Conservation (phyloP, 2,113 vertebrate genomes). For the Ellobius talpinus region DNA sequence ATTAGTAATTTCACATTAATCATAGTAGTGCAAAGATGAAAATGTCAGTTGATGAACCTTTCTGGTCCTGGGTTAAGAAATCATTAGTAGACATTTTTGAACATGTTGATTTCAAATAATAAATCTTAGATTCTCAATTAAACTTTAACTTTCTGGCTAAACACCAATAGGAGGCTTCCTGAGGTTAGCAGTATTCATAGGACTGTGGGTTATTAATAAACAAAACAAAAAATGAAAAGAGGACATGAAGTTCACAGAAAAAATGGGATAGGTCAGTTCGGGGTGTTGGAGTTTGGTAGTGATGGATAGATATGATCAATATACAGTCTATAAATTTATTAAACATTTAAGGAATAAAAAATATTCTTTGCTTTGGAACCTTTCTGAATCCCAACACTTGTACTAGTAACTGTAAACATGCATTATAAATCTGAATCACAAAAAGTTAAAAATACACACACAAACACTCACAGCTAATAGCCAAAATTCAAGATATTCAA, state of each 20-base stretch:
- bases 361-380: background rate
- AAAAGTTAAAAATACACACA: background rate
- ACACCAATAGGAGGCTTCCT: background rate
- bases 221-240: background rate
- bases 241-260: background rate
- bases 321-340: background rate
- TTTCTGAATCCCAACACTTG: slow-evolving; percentile 32
- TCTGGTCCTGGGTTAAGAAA: background rate
- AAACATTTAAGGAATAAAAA: background rate
- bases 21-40: background rate
- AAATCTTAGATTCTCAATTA: slow-evolving; percentile 30
- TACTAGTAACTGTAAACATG: slow-evolving; percentile 37
- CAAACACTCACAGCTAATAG: background rate
- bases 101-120: slow-evolving; percentile 22
- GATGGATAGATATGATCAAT: background rate
- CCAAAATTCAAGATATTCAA: slow-evolving; percentile 44
- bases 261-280: background rate
- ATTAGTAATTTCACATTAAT: slow-evolving; percentile 55
- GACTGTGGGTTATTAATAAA: background rate
- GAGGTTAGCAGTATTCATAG: background rate
- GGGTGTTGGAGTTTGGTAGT: background rate
- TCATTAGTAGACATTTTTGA: slow-evolving; percentile 7
- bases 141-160: background rate
- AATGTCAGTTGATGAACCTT: slow-evolving; percentile 34
- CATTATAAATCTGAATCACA: background rate